Conservation (phyloP, 2,797 vertebrate genomes). For the Myotis vivesi region DNA sequence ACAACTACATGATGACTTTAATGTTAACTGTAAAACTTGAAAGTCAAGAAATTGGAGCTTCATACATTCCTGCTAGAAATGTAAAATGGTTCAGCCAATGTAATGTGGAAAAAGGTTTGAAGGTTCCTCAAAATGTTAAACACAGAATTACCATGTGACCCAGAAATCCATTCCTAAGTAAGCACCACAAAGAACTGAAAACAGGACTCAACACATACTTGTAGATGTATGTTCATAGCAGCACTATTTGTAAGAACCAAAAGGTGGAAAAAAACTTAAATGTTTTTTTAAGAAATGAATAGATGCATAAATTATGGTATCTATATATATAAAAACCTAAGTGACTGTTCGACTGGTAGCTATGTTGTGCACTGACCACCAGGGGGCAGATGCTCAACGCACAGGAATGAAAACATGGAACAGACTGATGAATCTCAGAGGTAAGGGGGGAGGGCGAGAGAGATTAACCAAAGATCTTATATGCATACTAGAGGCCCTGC, state of each 20-base stretch:
- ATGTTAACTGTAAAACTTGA: neutral
- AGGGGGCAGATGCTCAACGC: too few relatives aligned
- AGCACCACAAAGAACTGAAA: neutral
- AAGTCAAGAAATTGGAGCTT: slow-evolving; percentile 14
- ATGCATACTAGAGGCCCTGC: too few relatives aligned
- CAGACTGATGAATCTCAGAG: too few relatives aligned
- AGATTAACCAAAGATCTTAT: too few relatives aligned
- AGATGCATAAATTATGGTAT: neutral
- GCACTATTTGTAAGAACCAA: neutral
- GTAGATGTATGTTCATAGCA: neutral
- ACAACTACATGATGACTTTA: neutral
- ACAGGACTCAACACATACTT: slow-evolving; percentile 2
- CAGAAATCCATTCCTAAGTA: neutral
- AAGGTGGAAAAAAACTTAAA: neutral
- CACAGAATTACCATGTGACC: neutral
- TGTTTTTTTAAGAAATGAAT: neutral
- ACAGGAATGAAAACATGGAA: too few relatives aligned
- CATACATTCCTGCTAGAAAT: neutral
- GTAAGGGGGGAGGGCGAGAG: too few relatives aligned
- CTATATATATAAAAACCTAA: neutral
- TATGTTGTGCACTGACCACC: too few relatives aligned
- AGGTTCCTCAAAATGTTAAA: neutral
- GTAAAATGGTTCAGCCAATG: neutral
- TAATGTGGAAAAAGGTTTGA: neutral
- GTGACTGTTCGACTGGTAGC: too few relatives aligned